Evolutionary conservation across 2,113 vertebrate species (phyloP).

Genomic region (Brachypodius melanocephalos): DNA sequence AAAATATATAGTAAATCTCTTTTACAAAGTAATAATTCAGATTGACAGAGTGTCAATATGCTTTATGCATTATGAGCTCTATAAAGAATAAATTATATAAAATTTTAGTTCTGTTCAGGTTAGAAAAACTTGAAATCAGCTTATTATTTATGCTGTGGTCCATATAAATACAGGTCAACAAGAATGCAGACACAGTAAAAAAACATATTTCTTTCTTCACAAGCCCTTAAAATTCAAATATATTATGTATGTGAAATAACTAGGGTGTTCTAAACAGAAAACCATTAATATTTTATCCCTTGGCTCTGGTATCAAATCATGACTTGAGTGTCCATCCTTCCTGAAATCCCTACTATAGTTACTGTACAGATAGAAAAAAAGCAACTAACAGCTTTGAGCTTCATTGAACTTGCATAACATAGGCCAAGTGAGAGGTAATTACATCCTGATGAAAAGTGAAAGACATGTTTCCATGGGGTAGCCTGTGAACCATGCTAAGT

Average conservation of each 20-base stretch:
- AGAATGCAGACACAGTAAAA: background rate
- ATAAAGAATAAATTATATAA: background rate
- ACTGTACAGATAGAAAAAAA: background rate
- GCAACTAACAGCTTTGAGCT: background rate
- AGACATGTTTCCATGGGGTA: rapidly evolving
- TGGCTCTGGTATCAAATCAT: background rate
- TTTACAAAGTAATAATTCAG: background rate
- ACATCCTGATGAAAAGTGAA: background rate
- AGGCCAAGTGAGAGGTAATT: background rate
- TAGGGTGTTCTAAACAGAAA: background rate
- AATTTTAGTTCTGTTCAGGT: background rate
- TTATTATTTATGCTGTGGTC: background rate
- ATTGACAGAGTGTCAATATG: background rate
- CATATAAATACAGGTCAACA: rapidly evolving
- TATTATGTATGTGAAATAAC: background rate
- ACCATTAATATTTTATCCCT: background rate
- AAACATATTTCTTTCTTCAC: background rate
- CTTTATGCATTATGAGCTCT: background rate
- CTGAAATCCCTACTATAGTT: background rate
- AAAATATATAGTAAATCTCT: background rate
- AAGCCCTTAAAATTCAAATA: background rate
- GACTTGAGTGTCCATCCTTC: background rate
- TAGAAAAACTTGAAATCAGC: background rate
- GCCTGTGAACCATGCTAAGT: background rate
- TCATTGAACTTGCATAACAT: background rate